Conservation (phyloP, 2,888 invertebrate species). For the Doris montereyensis region DNA sequence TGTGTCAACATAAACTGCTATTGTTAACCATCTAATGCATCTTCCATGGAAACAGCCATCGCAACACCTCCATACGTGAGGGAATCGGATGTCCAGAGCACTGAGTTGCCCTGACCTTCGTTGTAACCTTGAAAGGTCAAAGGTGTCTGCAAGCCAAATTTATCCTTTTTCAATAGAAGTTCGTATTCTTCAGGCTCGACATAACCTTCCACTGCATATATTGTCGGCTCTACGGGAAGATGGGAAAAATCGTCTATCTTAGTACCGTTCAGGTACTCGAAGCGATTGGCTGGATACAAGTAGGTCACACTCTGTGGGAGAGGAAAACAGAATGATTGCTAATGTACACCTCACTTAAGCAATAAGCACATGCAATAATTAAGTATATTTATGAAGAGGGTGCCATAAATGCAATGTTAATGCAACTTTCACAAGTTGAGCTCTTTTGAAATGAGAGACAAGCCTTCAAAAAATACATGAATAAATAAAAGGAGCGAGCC, state of each 20-base stretch:
- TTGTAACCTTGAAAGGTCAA: not conserved
- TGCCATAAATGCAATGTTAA: too few species aligned
- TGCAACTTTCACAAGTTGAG: too few species aligned
- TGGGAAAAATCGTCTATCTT: not conserved
- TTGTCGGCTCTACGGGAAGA: not conserved
- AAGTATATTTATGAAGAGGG: too few species aligned
- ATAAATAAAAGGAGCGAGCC: too few species aligned
- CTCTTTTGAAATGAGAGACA: too few species aligned
- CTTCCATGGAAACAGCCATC: not conserved
- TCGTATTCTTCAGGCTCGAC: not conserved
- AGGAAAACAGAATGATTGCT: not conserved
- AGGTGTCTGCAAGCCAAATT: not conserved
- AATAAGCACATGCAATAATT: too few species aligned
- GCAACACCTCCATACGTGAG: not conserved
- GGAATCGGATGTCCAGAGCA: not conserved
- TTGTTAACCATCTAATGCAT: not conserved
- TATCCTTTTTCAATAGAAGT: not conserved
- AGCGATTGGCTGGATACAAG: not conserved
- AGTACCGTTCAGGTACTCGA: not conserved
- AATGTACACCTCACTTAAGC: too few species aligned
- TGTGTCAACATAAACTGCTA: too few species aligned
- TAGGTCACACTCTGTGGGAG: not conserved
- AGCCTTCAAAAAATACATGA: too few species aligned
- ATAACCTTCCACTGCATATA: not conserved
- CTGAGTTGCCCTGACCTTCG: not conserved